Evolutionary conservation across 2,113 vertebrate genomes (phyloP), one percentile per base, ranked within the genome.

Genomic region (Tragelaphus strepsiceros): DNA sequence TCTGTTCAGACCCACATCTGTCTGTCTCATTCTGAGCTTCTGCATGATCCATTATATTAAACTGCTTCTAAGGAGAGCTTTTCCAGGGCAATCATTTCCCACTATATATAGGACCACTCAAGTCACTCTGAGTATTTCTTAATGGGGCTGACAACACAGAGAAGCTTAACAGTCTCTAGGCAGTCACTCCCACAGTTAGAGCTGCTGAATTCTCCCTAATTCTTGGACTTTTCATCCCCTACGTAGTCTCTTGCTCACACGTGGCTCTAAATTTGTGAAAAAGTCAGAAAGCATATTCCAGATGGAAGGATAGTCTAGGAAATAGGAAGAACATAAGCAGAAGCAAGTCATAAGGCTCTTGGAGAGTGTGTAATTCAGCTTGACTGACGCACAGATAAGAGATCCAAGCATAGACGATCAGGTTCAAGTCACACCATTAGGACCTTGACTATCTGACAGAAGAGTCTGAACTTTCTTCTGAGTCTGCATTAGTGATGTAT

Each of bases 41-140:
- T 74, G 43, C 46, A 56, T 81, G 43, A 74, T 80, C 15, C 22
- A 39, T 86, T 74, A 13, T 10, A 64, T 89, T 96, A 91, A 95
- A 86, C 16, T 54, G 11, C 54, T 96, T 87, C 53, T 77, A 74
- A 95, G 54, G 8, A 61, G 39, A 86, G 81, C 26, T 90, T 78
- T 82, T 32, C n/a, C 24, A 78, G 28, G 51, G 28, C 61, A 64
- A 51, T 93, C 32, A 92, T 59, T 91, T 85, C 32, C 62, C 54
- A 32, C 61, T 56, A 11, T 51, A 46, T 84, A 17, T 32, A 58
- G 84, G 58, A 67, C 39, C 58, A n/a, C 13, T 35, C 88, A 35
- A 95, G 53, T 96, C 84, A 93, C 53, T 81, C 28, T 80, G 24
- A 74, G n/a, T 81, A 35, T 96, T 97, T 90, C 77, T 39, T 88